Conservation (phyloP, 2,113 vertebrate species). For the Anarhynchus alexandrinus region DNA sequence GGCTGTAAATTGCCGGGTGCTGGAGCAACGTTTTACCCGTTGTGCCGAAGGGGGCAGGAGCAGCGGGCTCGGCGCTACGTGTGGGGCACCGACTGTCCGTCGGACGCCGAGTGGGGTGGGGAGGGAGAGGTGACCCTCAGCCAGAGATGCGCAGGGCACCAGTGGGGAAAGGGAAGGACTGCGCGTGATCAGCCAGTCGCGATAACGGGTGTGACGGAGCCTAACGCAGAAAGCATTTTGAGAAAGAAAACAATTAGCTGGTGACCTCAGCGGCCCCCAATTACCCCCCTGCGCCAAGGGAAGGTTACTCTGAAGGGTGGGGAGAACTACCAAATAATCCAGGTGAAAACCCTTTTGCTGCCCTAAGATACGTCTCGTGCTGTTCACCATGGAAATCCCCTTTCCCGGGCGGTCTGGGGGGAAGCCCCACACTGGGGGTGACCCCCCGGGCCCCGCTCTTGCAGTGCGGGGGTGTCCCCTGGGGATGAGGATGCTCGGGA, state of each 20-base stretch:
- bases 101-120: rapidly evolving
- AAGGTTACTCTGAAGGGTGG: background rate
- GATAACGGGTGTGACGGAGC: background rate
- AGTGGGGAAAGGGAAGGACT: rapidly evolving
- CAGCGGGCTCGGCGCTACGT: background rate
- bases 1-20: background rate
- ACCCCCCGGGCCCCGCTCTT: background rate
- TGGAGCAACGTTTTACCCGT: background rate
- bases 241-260: background rate
- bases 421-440: rapidly evolving
- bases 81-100: background rate
- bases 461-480: background rate
- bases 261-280: background rate
- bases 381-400: rapidly evolving
- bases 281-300: background rate
- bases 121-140: background rate
- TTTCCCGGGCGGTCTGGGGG: background rate
- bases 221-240: rapidly evolving
- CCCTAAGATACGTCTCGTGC: too few relatives aligned
- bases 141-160: background rate
- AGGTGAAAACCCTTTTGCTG: background rate
- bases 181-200: rapidly evolving
- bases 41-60: background rate
- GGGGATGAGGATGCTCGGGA: background rate
- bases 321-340: background rate